These are phyloP conservation scores for Hiodon tergisus DNA, from an alignment of 2,113 vertebrate species.

Conservation along the genomic window DNA sequence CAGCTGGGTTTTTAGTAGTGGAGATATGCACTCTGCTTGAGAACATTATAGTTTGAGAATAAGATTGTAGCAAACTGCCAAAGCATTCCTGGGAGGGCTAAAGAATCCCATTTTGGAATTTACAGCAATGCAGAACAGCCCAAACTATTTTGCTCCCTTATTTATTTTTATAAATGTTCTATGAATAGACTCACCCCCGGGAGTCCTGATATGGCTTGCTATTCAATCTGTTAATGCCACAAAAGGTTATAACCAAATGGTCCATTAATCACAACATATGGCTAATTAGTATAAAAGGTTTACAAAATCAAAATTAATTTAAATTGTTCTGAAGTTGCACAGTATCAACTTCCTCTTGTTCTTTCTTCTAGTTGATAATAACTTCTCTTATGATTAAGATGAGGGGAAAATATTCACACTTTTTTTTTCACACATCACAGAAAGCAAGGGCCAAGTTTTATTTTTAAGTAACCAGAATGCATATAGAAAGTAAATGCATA, in stretches of 20 bases:
- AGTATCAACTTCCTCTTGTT: too few relatives aligned
- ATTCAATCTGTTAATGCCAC: neutral
- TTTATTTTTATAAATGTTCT: slow-evolving; percentile 8
- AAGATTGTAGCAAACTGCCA: neutral
- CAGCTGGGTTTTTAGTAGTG: neutral
- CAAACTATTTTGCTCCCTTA: neutral
- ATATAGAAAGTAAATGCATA: too few relatives aligned
- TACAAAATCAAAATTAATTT: too few relatives aligned
- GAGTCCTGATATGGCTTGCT: neutral
- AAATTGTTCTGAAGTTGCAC: too few relatives aligned
- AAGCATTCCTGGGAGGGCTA: neutral
- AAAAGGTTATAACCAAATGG: neutral
- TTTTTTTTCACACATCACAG: too few relatives aligned
- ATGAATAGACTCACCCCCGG: slow-evolving; percentile 1
- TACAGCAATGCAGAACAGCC: neutral
- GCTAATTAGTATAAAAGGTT: too few relatives aligned
- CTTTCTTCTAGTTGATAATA: too few relatives aligned
- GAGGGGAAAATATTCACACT: too few relatives aligned
- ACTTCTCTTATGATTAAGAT: too few relatives aligned
- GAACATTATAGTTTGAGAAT: neutral
- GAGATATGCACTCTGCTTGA: neutral
- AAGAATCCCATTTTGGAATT: neutral
- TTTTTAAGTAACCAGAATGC: too few relatives aligned
- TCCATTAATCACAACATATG: too few relatives aligned
- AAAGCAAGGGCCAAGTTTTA: too few relatives aligned